Evolutionary conservation across 2,797 vertebrate genomes (phyloP).

Genomic region (Tachyglossus aculeatus): DNA sequence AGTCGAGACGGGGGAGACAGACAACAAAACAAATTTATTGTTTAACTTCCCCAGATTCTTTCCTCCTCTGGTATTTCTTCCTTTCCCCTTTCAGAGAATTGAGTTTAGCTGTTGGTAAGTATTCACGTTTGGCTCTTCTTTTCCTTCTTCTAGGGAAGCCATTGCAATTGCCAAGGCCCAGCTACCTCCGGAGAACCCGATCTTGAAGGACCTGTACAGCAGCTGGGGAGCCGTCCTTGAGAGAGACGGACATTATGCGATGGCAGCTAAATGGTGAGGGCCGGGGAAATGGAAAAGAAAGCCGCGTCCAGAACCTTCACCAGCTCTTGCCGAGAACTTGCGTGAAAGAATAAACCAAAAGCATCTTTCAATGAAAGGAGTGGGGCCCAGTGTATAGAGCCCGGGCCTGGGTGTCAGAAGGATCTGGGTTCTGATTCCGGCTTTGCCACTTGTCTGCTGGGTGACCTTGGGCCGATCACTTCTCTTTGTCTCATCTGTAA

Average conservation of each 20-base stretch:
- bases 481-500: too few relatives aligned
- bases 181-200: slow-evolving; percentile 85
- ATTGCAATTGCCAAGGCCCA: slow-evolving; percentile 89
- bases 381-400: too few relatives aligned
- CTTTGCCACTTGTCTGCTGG: too few relatives aligned
- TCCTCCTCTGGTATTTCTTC: too few relatives aligned
- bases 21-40: too few relatives aligned
- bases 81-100: neutral
- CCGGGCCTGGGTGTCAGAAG: too few relatives aligned
- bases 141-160: slow-evolving; percentile 83
- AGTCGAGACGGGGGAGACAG: too few relatives aligned
- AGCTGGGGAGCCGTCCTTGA: slow-evolving; percentile 90
- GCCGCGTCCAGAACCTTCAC: neutral
- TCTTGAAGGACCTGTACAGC: slow-evolving; percentile 86
- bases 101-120: neutral
- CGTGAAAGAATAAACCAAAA: neutral
- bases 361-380: too few relatives aligned
- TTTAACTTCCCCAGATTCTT: too few relatives aligned
- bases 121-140: neutral
- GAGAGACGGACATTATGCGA: slow-evolving; percentile 91
- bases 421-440: too few relatives aligned
- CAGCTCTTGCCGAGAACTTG: too few relatives aligned
- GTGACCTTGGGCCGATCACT: too few relatives aligned
- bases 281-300: neutral
- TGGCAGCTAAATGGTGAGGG: slow-evolving; percentile 92